phyloP scores from a whole-genome alignment of 1,140 invertebrate genomes.

The Meloidogyne chitwoodi region DNA sequence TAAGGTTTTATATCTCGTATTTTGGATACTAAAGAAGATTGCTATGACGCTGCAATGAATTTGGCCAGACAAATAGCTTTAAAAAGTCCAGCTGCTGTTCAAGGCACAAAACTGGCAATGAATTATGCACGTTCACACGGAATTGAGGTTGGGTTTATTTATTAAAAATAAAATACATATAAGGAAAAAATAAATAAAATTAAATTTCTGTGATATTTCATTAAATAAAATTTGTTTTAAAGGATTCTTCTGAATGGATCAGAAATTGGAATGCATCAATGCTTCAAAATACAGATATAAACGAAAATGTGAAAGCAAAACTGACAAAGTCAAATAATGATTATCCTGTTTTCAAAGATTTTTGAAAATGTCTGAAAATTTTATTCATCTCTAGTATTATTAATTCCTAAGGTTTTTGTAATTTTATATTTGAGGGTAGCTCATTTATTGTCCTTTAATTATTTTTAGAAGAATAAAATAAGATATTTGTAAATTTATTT shows the following conservation, averaged over 20 bases:
- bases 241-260: constrained; percentile 62
- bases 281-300: constrained; percentile 85
- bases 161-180: too few relatives aligned
- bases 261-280: constrained; percentile 74
- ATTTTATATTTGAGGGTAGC: too few relatives aligned
- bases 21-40: constrained; percentile 39
- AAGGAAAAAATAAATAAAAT: too few relatives aligned
- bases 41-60: constrained; percentile 10
- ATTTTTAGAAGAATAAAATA: too few relatives aligned
- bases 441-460: too few relatives aligned
- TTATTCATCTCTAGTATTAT: too few relatives aligned
- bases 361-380: not conserved
- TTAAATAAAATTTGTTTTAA: constrained; percentile 66
- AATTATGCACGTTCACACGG: constrained; percentile 28
- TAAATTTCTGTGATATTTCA: not conserved
- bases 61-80: constrained; percentile 45
- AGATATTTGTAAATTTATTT: too few relatives aligned
- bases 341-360: not conserved
- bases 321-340: constrained; percentile 63
- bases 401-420: too few relatives aligned
- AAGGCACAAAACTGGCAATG: constrained; percentile 73
- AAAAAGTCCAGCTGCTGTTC: constrained; percentile 88
- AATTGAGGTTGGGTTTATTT: not conserved
- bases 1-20: constrained; percentile 39
- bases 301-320: constrained; percentile 67